Evolutionary conservation across 2,888 invertebrate genomes (phyloP), one percentile per base, ranked within the genome.

Genomic region (Trichogramma dendrolimi): DNA sequence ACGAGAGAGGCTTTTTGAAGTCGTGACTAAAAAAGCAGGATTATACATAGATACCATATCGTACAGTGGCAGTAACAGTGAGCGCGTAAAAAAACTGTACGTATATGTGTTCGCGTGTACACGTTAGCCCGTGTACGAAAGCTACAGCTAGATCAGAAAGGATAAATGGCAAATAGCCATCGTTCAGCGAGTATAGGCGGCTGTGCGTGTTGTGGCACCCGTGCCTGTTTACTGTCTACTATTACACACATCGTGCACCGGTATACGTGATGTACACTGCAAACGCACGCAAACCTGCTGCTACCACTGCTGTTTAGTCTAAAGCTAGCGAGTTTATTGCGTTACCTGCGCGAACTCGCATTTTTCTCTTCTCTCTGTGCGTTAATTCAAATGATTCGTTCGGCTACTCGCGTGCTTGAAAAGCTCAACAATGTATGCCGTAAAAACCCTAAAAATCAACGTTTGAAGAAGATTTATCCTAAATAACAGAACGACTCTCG

Each of bases 101-200:
- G 11, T 11, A 14, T 5, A 47, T 14, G 4, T 6, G n/a, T 58
- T 39, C 55, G 14, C 14, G 14, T 14, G 14, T 14, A 14, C 14
- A 14, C 14, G 14, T 14, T 14, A 14, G 14, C 14, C 2, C 14
- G 14, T 2, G 14, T 54, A 62, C 57, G 53, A 62, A 14, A 14
- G 60, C 61, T 68, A 63, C 60, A 51, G 56, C 55, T 59, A 65
- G 60, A 63, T 67, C 65, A 61, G 59, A 14, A 14, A 58, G 65
- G 62, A 67, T 67, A 65, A 68, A 68, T 68, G 64, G 65, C 64
- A 64, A 68, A 67, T 61, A 68, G 63, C 65, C 65, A 63, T 68
- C 66, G 65, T 66, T 65, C 61, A 54, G 60, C 60, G 53, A 14
- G 46, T n/a, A 46, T 46, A 46, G 8, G 46, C 46, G 14, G 52